phyloP scores from a whole-genome alignment of 2,888 invertebrate genomes.

The Vannuccia rotundouncinata region DNA sequence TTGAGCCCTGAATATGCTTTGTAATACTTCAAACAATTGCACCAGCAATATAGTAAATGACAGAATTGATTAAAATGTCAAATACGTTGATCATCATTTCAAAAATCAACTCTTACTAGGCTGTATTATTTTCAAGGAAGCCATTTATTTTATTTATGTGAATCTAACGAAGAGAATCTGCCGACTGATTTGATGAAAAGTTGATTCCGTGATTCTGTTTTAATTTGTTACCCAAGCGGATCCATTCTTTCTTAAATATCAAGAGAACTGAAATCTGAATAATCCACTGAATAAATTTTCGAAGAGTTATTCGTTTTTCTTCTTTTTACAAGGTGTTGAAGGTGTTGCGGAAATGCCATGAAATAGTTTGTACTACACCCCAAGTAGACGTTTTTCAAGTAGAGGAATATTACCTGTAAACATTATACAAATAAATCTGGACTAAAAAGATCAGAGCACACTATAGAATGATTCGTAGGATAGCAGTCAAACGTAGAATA shows the following conservation, averaged over 20 bases:
- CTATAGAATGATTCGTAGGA: no score
- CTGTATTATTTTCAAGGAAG: neutral
- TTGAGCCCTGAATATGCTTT: neutral
- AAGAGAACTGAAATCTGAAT: neutral
- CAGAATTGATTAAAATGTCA: neutral
- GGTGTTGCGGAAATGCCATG: no score
- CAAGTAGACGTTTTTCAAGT: no score
- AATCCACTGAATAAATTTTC: neutral
- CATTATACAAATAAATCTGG: no score
- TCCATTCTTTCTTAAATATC: no score
- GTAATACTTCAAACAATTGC: conserved; percentile 1
- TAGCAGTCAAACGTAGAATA: no score
- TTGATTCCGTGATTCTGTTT: conserved; percentile 12
- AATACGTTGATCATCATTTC: neutral
- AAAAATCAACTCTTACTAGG: neutral
- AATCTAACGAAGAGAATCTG: conserved; percentile 6
- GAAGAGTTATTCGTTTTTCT: neutral
- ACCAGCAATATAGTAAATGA: conserved; percentile 12
- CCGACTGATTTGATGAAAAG: neutral
- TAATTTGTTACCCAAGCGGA: neutral
- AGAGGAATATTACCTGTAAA: no score
- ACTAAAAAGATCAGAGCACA: no score
- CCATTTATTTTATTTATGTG: neutral
- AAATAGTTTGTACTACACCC: no score
- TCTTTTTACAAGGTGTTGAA: no score